Base-by-base conservation (phyloP, 2,113 vertebrate genomes). In the Psittacara wagleri region DNA sequence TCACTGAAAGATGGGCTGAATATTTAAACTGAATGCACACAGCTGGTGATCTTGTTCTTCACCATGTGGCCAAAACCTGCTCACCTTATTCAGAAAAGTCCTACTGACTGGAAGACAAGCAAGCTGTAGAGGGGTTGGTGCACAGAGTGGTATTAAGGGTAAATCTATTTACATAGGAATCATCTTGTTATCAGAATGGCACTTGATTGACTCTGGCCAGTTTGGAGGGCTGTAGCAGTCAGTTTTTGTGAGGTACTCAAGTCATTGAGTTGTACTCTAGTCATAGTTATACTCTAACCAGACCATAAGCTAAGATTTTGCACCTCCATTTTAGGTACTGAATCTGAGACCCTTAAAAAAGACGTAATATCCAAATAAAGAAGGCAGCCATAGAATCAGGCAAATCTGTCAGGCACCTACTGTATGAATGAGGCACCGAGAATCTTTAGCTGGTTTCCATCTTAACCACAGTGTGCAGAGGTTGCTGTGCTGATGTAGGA, bases 1-100 rank as follows among this genome's bases (percentile, higher is more conserved):
- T 59, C 83, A 39, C 80, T 86, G 88, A 64, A 95, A 89, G 88
- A 89, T 24, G 83, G 91, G 83, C 92, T 89, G 73, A 86, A 82
- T 94, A 89, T 91, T 96, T 86, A 61, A 94, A 81, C 61, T 22
- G 80, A 88, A 46, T 18, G 61, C 64, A 62, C 86, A 27, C 91
- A 93, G 92, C 90, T 88, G 83, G 29, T 46, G 90, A 81, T 49
- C 37, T 80, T 55, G 39, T 48, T 94, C 86, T 57, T 46, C 68
- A 83, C 62, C 72, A 55, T 1, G 4, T 77, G 85, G 62, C 88
- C 54, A 35, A 84, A 74, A 70, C 86, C 69, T 84, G 31, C 88
- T 78, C 88, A 72, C 43, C 92, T 84, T 6, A 5, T 24, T 69
- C 91, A 24, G 43, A 20, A 52, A 24, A 44, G 37, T 86, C 73